Percentiles rank a stretch among this genome's conserved stretches.
Evolutionary conservation across 2,797 vertebrate genomes (phyloP).

Genomic region (Avahi laniger): DNA sequence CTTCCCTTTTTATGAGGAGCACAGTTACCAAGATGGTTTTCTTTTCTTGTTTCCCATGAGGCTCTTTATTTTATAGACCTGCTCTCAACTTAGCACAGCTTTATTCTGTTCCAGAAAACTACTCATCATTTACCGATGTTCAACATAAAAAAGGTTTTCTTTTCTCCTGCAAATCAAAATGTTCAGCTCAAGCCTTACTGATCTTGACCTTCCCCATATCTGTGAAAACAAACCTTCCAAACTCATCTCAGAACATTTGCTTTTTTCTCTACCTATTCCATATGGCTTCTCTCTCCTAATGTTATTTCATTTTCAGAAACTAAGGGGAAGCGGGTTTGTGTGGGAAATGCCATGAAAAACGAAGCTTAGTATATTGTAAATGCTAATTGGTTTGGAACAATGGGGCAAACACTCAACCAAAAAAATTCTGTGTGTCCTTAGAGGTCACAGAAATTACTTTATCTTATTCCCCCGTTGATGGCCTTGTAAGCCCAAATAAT

Average conservation of each 20-base stretch:
- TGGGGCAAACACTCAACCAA: neutral
- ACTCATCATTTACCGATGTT: constrained; percentile 43
- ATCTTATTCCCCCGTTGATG: neutral
- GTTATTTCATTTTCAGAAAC: constrained; percentile 47
- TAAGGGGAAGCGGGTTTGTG: neutral
- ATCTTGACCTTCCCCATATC: neutral
- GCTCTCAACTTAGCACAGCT: constrained; percentile 52
- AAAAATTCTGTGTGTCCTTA: constrained; percentile 30
- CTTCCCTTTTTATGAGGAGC: constrained; percentile 71
- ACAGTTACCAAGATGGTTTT: constrained; percentile 50
- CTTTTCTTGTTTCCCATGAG: constrained; percentile 73
- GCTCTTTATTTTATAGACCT: constrained; percentile 71
- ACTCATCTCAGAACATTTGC: neutral
- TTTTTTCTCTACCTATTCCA: constrained; percentile 52
- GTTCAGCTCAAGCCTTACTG: constrained; percentile 21
- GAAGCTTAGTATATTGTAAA: constrained; percentile 20
- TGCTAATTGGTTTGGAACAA: constrained; percentile 18
- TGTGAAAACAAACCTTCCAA: constrained; percentile 15
- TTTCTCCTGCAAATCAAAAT: constrained; percentile 51
- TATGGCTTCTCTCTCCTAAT: constrained; percentile 48
- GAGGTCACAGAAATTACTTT: constrained; percentile 11
- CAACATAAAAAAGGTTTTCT: constrained; percentile 42
- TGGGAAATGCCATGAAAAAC: constrained; percentile 11
- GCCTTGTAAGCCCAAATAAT: neutral
- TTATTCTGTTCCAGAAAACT: constrained; percentile 67